Percentiles rank a stretch among this genome's conserved stretches.
Conservation (phyloP, 2,797 vertebrate genomes). For the Microctenopoma lineatum region DNA sequence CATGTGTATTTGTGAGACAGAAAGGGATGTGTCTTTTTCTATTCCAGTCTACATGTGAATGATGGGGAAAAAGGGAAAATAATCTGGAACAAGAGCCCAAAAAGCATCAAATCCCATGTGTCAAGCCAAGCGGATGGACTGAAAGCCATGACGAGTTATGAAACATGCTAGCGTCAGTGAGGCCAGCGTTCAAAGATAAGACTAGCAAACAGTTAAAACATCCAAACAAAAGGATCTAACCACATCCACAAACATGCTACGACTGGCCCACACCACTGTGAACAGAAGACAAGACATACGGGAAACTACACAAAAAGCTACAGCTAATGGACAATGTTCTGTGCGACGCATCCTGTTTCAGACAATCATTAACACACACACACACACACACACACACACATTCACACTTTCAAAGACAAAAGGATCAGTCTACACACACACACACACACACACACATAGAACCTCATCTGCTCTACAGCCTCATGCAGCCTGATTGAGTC, state of each 20-base stretch:
- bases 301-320: background rate
- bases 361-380: background rate
- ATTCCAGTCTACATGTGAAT: background rate
- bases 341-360: background rate
- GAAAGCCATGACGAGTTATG: background rate
- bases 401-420: background rate
- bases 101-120: background rate
- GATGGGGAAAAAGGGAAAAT: background rate
- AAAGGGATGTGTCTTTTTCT: background rate
- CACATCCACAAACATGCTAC: background rate
- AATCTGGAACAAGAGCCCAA: background rate
- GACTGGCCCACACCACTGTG: background rate
- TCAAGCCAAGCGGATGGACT: no score
- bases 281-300: background rate
- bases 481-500: constrained; percentile 8
- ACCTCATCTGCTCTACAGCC: background rate
- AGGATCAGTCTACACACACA: background rate
- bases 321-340: background rate
- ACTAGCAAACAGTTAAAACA: background rate
- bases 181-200: background rate
- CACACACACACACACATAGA: background rate
- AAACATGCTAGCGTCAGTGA: background rate
- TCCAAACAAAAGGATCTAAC: background rate
- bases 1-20: background rate
- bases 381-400: background rate